phyloP scores from a whole-genome alignment of 2,113 vertebrate genomes.

The Pyrgilauda ruficollis region DNA sequence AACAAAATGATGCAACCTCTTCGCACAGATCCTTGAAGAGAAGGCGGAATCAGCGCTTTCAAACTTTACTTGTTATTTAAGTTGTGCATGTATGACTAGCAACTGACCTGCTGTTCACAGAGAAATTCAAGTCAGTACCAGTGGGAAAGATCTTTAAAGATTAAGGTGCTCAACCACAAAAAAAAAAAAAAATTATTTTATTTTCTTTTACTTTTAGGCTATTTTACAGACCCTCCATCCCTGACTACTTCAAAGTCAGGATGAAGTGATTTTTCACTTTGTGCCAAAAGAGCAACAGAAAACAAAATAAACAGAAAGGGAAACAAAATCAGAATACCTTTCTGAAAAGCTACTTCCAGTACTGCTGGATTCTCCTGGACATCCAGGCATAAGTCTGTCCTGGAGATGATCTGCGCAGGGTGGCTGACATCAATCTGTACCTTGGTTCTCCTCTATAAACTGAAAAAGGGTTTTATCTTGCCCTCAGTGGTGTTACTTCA shows the following conservation, averaged over 20 bases:
- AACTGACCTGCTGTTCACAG: not conserved
- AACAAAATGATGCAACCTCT: not conserved
- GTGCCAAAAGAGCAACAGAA: not conserved
- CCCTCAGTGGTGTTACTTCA: not conserved
- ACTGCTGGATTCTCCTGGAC: not conserved
- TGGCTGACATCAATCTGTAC: not conserved
- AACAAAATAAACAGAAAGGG: not conserved
- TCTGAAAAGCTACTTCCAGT: not conserved
- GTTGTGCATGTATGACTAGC: not conserved
- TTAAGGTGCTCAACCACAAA: not conserved
- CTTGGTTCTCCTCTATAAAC: not conserved
- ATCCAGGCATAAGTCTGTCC: not conserved
- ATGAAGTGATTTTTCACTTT: not conserved
- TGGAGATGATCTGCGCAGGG: fast-evolving
- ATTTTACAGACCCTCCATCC: not conserved
- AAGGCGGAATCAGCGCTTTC: not conserved
- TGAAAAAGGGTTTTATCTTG: not conserved
- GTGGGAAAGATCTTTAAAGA: not conserved
- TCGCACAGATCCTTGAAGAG: not conserved
- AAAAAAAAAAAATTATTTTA: not conserved
- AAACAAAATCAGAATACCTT: not conserved
- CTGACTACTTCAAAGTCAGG: not conserved
- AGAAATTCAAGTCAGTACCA: not conserved
- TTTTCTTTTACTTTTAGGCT: not conserved
- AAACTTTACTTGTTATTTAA: not conserved